Percentiles rank a stretch among this genome's conserved stretches.
These are phyloP conservation scores for Agraylea sexmaculata DNA, from an alignment of 1,140 invertebrate species.

Conservation along the genomic window DNA sequence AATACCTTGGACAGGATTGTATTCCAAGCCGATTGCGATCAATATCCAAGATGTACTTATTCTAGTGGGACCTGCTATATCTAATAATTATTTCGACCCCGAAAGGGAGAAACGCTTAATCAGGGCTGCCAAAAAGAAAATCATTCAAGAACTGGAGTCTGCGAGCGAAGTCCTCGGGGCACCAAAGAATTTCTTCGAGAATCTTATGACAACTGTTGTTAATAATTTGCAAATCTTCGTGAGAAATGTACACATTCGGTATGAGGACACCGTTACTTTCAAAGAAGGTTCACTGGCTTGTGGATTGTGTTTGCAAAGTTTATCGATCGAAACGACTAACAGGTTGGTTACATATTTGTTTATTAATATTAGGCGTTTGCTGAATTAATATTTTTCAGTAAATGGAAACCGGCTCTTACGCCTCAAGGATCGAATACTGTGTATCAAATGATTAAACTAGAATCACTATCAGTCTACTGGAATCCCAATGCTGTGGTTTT, in stretches of 20 bases:
- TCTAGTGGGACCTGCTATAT: slow-evolving; percentile 60
- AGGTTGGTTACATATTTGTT: slow-evolving; percentile 38
- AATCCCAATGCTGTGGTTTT: slow-evolving; percentile 49
- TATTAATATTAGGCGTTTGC: background rate
- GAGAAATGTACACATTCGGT: slow-evolving; percentile 70
- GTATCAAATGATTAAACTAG: slow-evolving; percentile 66
- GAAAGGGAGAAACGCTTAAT: slow-evolving; percentile 60
- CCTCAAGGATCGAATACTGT: slow-evolving; percentile 50
- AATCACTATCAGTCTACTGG: slow-evolving; percentile 67
- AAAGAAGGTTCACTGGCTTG: slow-evolving; percentile 55
- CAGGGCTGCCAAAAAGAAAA: slow-evolving; percentile 57
- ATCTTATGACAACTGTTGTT: slow-evolving; percentile 58
- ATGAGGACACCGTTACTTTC: slow-evolving; percentile 62
- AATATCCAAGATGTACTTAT: slow-evolving; percentile 67
- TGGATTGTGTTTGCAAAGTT: slow-evolving; percentile 66
- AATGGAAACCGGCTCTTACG: slow-evolving; percentile 67
- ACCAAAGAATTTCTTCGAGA: slow-evolving; percentile 53
- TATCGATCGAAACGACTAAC: slow-evolving; percentile 71
- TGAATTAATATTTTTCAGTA: slow-evolving; percentile 36
- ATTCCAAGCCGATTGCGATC: slow-evolving; percentile 53
- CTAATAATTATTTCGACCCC: slow-evolving; percentile 54
- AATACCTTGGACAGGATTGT: slow-evolving; percentile 67
- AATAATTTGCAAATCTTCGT: slow-evolving; percentile 74
- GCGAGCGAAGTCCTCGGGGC: slow-evolving; percentile 40
- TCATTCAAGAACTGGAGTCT: slow-evolving; percentile 39